Evolutionary conservation across 1,140 invertebrate genomes (phyloP), one percentile per base, ranked within the genome.

Genomic region (Colletes latitarsis): DNA sequence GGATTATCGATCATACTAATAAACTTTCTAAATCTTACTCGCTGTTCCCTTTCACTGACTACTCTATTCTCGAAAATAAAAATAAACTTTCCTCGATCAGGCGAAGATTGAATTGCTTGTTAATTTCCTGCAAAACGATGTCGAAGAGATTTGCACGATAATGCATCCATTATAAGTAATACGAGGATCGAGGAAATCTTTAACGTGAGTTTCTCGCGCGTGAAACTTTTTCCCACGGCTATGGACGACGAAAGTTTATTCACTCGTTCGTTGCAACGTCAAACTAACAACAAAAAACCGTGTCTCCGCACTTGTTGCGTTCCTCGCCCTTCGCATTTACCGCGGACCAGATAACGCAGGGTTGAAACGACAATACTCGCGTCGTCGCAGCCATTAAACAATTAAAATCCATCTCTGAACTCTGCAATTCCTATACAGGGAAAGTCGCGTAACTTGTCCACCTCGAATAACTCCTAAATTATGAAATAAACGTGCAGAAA

Each of bases 221-320:
- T 66, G 12, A 66, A 66, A 66, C 63, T 46, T 66, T 46, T 66
- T 46, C 46, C 63, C 39, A 41, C 41, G 19, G 63, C 17, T n/a
- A 15, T 17, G 60, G 30, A 41, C 30, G 60, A 30, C 39, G 30
- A 30, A 63, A 63, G 60, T 63, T 63, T 63, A 63, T 63, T 63
- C 60, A 41, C 41, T 41, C 60, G 60, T 14, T 30, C 30, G 60
- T 63, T 63, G 60, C 60, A 66, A 46, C 43, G 43, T 43, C 41
- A 8, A 41, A 41, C 63, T 41, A 2, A 30, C 17, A 21, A 17
- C 4, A 15, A 19, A 55, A 41, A 39, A 64, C 58, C 30, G 73
- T 17, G 21, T 55, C 21, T 55, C 66, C 17, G 0, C 62, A 75
- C 73, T 75, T 75, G 73, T 75, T 75, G 73, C 73, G 15, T 66